Evolutionary conservation across 2,797 vertebrate genomes (phyloP).

Genomic region (Hyperoplus immaculatus): DNA sequence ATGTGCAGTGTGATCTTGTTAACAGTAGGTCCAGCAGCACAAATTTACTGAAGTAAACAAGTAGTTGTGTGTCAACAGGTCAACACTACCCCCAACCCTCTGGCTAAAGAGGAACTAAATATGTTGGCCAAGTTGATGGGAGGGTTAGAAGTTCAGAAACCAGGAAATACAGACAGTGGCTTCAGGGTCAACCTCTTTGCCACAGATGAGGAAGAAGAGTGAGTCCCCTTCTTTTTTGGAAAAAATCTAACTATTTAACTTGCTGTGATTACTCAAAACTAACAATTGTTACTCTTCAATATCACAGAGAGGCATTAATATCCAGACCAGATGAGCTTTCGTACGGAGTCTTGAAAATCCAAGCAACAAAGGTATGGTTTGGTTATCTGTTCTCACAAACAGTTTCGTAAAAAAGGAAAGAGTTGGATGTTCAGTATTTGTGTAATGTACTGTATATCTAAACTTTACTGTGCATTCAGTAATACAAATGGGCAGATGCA

Average conservation of each 20-base stretch:
- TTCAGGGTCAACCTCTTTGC: constrained; percentile 95
- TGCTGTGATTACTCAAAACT: background rate
- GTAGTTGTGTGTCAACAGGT: constrained; percentile 82
- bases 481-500: background rate
- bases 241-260: background rate
- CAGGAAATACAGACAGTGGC: constrained; percentile 84
- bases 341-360: constrained; percentile 94
- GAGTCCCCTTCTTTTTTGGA: constrained; percentile 56
- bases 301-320: constrained; percentile 90
- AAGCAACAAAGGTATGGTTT: constrained; percentile 91
- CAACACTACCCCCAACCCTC: constrained; percentile 90
- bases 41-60: constrained; percentile 15
- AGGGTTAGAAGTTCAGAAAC: constrained; percentile 89
- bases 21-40: background rate
- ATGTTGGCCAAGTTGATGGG: constrained; percentile 95
- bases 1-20: background rate
- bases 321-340: constrained; percentile 92
- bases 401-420: background rate
- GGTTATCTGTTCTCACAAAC: background rate
- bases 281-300: constrained; percentile 35
- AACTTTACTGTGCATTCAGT: background rate
- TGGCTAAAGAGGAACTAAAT: constrained; percentile 98
- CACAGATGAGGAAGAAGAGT: constrained; percentile 98
- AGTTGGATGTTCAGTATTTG: background rate
- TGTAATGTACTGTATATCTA: background rate